Percentiles rank a stretch among this genome's conserved stretches.
Conservation (phyloP, 2,113 vertebrate species). For the Psilopsiagon aurifrons region DNA sequence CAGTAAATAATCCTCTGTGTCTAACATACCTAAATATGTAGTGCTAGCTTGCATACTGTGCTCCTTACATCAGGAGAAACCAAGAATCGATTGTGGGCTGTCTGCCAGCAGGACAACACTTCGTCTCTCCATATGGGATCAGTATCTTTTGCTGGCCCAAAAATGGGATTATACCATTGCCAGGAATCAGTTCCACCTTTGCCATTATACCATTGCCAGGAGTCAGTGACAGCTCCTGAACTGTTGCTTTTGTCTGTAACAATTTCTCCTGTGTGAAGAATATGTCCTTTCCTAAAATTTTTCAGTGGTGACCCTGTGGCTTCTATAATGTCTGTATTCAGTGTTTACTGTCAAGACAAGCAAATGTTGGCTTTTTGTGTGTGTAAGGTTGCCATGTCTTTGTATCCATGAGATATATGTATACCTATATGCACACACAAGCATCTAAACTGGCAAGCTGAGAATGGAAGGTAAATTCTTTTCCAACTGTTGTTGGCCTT, state of each 20-base stretch:
- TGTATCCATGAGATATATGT: neutral
- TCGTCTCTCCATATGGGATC: neutral
- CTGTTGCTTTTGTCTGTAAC: neutral
- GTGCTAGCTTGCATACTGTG: neutral
- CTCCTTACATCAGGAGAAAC: neutral
- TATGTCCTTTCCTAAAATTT: neutral
- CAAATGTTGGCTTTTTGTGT: neutral
- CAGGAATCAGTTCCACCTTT: neutral
- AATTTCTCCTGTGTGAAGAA: neutral
- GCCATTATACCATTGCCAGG: neutral
- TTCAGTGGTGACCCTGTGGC: neutral
- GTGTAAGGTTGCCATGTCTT: neutral
- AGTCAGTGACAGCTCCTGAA: neutral
- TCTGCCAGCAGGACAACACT: slow-evolving; percentile 5
- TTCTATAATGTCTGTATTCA: neutral
- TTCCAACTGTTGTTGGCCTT: neutral
- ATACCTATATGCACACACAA: rapidly evolving
- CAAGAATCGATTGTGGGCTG: neutral
- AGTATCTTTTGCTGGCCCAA: neutral
- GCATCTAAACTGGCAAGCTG: neutral
- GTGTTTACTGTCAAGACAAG: neutral
- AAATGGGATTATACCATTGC: neutral
- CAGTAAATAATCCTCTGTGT: slow-evolving; percentile 22
- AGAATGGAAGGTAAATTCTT: neutral
- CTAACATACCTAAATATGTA: neutral